phyloP scores from a whole-genome alignment of 2,113 vertebrate genomes.

The Cochlearius cochlearius region DNA sequence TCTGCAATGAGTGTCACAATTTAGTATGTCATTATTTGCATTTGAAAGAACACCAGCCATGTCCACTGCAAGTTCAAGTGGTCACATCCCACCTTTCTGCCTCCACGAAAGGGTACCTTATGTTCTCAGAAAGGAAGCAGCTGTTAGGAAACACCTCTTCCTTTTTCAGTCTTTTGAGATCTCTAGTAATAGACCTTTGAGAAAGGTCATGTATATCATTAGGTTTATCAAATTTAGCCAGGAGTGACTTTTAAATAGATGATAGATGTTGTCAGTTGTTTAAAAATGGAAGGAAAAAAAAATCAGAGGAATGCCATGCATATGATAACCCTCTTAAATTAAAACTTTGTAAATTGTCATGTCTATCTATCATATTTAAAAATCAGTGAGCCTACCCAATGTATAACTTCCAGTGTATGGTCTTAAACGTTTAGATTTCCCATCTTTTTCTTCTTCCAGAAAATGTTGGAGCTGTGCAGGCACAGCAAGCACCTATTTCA shows the following conservation, averaged over 20 bases:
- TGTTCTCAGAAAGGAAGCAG: background rate
- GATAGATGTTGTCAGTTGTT: background rate
- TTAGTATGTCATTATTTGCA: background rate
- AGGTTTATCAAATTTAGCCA: background rate
- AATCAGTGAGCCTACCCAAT: background rate
- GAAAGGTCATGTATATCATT: background rate
- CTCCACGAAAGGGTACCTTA: background rate
- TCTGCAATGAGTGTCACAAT: background rate
- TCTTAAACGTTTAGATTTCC: background rate
- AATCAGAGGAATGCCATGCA: background rate
- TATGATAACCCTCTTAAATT: background rate
- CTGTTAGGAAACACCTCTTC: constrained; percentile 29
- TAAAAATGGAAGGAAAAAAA: background rate
- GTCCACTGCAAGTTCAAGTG: background rate
- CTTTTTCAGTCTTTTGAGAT: background rate
- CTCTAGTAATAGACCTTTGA: background rate
- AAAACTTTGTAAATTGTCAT: background rate
- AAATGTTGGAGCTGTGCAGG: background rate
- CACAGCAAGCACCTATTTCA: background rate
- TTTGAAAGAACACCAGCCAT: background rate
- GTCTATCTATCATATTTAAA: background rate
- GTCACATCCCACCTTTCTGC: background rate
- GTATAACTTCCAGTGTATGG: background rate
- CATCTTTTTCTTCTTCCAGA: background rate
- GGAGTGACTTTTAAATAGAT: background rate